phyloP scores from a whole-genome alignment of 2,888 invertebrate species.

The Carabus problematicus region DNA sequence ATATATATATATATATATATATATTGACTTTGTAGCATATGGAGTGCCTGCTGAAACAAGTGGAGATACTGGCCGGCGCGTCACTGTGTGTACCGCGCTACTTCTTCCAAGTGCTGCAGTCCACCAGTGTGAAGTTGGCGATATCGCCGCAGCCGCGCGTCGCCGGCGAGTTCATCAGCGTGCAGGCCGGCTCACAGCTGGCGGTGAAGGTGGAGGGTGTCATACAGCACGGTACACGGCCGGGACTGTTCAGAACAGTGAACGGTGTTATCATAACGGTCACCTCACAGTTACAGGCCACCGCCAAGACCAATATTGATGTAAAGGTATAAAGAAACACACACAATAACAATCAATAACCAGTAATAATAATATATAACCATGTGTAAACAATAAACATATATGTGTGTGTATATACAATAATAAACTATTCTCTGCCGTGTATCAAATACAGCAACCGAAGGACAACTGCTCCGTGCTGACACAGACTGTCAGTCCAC shows the following conservation, averaged over 20 bases:
- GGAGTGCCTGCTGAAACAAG: slow-evolving; percentile 66
- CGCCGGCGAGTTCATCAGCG: slow-evolving; percentile 82
- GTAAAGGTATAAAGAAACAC: slow-evolving; percentile 53
- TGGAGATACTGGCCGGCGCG: slow-evolving; percentile 68
- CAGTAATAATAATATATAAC: too few relatives aligned
- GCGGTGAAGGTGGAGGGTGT: slow-evolving; percentile 95
- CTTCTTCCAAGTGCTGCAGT: slow-evolving; percentile 85
- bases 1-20: too few relatives aligned
- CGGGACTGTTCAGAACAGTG: slow-evolving; percentile 74
- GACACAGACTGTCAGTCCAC: slow-evolving; percentile 85
- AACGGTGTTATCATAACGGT: slow-evolving; percentile 75
- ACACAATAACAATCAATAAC: too few relatives aligned
- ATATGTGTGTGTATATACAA: too few relatives aligned
- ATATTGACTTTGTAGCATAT: slow-evolving; percentile 59
- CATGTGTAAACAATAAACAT: too few relatives aligned
- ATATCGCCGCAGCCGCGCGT: slow-evolving; percentile 82
- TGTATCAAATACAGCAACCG: slow-evolving; percentile 2
- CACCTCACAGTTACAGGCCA: slow-evolving; percentile 67
- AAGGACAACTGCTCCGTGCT: slow-evolving; percentile 58
- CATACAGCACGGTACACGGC: slow-evolving; percentile 74
- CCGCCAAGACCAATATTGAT: slow-evolving; percentile 55
- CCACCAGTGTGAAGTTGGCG: slow-evolving; percentile 81
- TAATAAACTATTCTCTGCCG: too few relatives aligned
- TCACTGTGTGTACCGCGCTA: slow-evolving; percentile 77
- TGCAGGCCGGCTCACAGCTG: slow-evolving; percentile 83